Percentiles rank a stretch among this genome's conserved stretches.
phyloP scores from a whole-genome alignment of 2,797 vertebrate species.

The Choloepus didactylus region DNA sequence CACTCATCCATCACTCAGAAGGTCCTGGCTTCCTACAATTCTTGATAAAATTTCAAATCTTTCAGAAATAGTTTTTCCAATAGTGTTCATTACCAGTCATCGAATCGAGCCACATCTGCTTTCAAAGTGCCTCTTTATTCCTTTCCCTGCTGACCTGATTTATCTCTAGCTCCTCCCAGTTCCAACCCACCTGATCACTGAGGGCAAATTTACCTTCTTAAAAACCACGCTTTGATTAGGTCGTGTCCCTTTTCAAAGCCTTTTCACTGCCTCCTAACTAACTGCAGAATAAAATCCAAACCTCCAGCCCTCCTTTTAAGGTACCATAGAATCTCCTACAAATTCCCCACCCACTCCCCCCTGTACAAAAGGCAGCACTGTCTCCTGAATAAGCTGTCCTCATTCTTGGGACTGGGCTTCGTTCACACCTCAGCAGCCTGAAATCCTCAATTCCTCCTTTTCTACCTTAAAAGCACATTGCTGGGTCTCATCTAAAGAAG shows the following conservation, averaged over 20 bases:
- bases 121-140: not conserved
- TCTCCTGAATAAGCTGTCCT: not conserved
- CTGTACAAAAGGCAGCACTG: not conserved
- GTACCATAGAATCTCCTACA: not conserved
- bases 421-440: not conserved
- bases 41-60: slow-evolving; percentile 32
- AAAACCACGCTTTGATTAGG: slow-evolving; percentile 52
- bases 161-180: not conserved
- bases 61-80: not conserved
- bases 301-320: not conserved
- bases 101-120: not conserved
- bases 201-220: slow-evolving; percentile 38
- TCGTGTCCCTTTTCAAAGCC: not conserved
- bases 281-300: slow-evolving; percentile 51
- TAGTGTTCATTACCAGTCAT: not conserved
- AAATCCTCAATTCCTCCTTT: not conserved
- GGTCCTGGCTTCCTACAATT: slow-evolving; percentile 60
- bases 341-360: not conserved
- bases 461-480: not conserved
- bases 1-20: slow-evolving; percentile 26
- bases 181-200: not conserved
- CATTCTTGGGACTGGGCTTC: not conserved
- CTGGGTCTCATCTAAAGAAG: not conserved
- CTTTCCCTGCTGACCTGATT: not conserved
- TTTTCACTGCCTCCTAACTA: not conserved